Evolutionary conservation across 2,888 invertebrate species (phyloP).

Genomic region (Tachina fera): DNA sequence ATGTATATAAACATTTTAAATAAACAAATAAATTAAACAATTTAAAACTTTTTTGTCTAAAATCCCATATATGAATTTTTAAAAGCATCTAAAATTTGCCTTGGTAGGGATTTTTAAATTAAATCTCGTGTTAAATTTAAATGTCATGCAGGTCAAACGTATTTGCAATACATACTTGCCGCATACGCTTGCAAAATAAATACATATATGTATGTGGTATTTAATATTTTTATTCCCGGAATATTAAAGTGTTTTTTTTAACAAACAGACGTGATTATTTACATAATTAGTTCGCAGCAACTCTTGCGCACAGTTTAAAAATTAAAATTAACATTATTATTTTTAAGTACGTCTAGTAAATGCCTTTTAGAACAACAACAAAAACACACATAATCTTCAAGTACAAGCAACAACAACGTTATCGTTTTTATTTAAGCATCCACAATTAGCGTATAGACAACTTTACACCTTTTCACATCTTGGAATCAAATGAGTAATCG

Average conservation of each 20-base stretch:
- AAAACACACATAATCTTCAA: not conserved
- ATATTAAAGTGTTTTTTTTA: slow-evolving; percentile 6
- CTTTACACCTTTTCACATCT: slow-evolving; percentile 56
- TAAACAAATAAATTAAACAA: no score
- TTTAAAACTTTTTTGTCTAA: no score
- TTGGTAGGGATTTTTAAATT: no score
- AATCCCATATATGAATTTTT: no score
- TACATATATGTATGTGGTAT: no score
- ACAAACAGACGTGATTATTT: not conserved
- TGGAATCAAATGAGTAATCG: slow-evolving; percentile 25
- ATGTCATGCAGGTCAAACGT: not conserved
- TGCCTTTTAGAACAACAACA: not conserved
- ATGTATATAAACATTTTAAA: no score
- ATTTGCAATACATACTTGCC: not conserved
- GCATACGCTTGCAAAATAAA: not conserved
- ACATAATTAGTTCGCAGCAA: slow-evolving; percentile 13
- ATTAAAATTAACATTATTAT: slow-evolving; percentile 14
- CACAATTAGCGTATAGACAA: not conserved
- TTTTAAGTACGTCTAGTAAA: not conserved
- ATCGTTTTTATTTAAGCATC: not conserved
- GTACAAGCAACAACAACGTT: not conserved
- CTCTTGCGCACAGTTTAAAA: slow-evolving; percentile 26
- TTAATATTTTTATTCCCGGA: slow-evolving; percentile 21
- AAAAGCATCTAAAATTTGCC: no score
- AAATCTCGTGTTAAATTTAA: not conserved